A percentile compares a stretch with the other conserved stretches of the same genome.
Conservation (phyloP, 2,797 vertebrate species). For the Crotalus adamanteus region DNA sequence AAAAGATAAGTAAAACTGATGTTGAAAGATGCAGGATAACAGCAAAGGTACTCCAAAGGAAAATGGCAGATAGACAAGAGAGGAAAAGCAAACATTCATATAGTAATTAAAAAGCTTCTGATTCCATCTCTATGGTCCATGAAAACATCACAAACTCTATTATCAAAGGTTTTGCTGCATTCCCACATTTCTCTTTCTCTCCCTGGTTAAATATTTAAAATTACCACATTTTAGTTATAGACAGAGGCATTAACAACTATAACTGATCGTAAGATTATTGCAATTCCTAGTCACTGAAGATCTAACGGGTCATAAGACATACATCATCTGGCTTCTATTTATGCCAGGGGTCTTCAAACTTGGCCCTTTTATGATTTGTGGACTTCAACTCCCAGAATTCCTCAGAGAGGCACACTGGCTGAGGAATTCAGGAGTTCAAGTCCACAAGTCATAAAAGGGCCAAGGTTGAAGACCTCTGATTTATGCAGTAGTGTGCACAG, state of each 20-base stretch:
- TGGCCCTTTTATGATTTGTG: too few species aligned
- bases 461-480: too few species aligned
- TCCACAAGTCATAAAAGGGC: too few species aligned
- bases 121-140: neutral
- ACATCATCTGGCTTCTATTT: too few species aligned
- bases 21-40: neutral
- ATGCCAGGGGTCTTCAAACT: too few species aligned
- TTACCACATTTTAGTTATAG: neutral
- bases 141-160: neutral
- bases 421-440: too few species aligned
- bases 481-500: neutral
- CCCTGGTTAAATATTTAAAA: neutral
- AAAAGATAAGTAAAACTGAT: neutral
- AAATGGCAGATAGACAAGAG: neutral
- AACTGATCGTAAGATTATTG: neutral
- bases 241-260: neutral
- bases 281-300: neutral
- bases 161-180: neutral
- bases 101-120: neutral
- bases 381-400: too few species aligned
- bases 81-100: neutral
- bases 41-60: neutral
- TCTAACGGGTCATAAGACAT: neutral
- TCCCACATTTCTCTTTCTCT: neutral
- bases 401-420: too few species aligned